Conservation (phyloP, 2,113 vertebrate genomes). For the Pterocles burchelli region DNA sequence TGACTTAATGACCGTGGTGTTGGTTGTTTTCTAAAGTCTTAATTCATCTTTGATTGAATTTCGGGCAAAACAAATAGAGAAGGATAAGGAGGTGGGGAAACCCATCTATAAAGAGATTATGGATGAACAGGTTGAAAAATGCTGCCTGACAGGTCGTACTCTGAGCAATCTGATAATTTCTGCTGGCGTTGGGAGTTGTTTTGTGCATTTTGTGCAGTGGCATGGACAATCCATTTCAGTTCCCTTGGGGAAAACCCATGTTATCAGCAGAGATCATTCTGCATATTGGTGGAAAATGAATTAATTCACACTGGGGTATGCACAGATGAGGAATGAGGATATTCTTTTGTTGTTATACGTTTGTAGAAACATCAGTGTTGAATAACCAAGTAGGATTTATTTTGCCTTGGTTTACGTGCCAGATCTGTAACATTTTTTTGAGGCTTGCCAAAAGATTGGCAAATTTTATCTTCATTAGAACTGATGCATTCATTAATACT, state of each 20-base stretch:
- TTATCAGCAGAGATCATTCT: not conserved
- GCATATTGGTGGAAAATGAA: not conserved
- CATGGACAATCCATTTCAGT: not conserved
- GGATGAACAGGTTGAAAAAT: slow-evolving; percentile 68
- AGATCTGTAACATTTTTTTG: not conserved
- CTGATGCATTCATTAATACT: not conserved
- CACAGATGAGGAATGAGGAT: not conserved
- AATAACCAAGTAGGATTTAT: not conserved
- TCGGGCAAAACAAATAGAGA: slow-evolving; percentile 71
- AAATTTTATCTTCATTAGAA: not conserved
- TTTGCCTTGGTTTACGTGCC: not conserved
- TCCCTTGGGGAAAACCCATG: not conserved
- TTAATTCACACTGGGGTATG: not conserved
- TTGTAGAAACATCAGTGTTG: not conserved
- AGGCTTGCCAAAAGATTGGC: not conserved
- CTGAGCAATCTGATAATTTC: not conserved
- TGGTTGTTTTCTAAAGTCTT: slow-evolving; percentile 76
- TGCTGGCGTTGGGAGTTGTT: not conserved
- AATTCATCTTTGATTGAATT: slow-evolving; percentile 90
- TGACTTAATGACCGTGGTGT: slow-evolving; percentile 12
- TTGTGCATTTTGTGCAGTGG: not conserved
- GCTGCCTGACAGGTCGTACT: slow-evolving; percentile 37
- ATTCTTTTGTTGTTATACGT: not conserved
- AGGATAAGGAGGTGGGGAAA: slow-evolving; percentile 66
- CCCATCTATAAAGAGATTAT: slow-evolving; percentile 57